Conservation (phyloP, 2,113 vertebrate genomes). For the Albula goreensis region DNA sequence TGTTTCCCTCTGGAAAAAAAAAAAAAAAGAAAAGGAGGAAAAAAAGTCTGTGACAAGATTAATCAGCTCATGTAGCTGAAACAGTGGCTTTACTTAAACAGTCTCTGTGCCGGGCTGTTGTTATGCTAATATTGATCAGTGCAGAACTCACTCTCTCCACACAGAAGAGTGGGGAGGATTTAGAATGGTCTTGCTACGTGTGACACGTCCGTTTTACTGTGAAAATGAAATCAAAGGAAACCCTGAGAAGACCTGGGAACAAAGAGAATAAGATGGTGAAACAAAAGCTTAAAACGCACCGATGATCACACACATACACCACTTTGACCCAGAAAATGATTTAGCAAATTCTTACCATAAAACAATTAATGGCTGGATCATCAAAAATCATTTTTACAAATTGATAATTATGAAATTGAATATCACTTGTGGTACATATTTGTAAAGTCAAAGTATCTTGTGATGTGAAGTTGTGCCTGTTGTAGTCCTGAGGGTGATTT, state of each 20-base stretch:
- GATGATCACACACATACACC: neutral
- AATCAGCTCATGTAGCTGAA: slow-evolving; percentile 68
- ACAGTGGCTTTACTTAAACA: slow-evolving; percentile 77
- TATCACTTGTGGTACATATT: neutral
- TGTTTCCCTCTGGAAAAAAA: slow-evolving; percentile 44
- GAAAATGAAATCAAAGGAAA: neutral
- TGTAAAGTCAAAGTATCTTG: neutral
- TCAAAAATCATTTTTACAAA: neutral
- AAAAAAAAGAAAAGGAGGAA: slow-evolving; percentile 38
- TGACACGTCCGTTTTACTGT: neutral
- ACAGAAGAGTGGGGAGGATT: slow-evolving; percentile 64
- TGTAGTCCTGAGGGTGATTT: no score
- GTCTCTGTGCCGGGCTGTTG: slow-evolving; percentile 70
- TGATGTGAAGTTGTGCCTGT: neutral
- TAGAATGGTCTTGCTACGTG: slow-evolving; percentile 49
- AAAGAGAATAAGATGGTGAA: no score
- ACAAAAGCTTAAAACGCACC: neutral
- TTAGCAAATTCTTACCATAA: no score
- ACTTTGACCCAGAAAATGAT: no score
- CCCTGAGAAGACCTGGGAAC: neutral
- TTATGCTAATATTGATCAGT: slow-evolving; percentile 79
- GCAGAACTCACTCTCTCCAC: slow-evolving; percentile 68
- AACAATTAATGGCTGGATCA: slow-evolving; percentile 3
- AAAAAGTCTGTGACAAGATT: slow-evolving; percentile 65
- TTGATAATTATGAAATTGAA: no score